phyloP scores from a whole-genome alignment of 2,797 vertebrate species.

The Xiphophorus birchmanni region DNA sequence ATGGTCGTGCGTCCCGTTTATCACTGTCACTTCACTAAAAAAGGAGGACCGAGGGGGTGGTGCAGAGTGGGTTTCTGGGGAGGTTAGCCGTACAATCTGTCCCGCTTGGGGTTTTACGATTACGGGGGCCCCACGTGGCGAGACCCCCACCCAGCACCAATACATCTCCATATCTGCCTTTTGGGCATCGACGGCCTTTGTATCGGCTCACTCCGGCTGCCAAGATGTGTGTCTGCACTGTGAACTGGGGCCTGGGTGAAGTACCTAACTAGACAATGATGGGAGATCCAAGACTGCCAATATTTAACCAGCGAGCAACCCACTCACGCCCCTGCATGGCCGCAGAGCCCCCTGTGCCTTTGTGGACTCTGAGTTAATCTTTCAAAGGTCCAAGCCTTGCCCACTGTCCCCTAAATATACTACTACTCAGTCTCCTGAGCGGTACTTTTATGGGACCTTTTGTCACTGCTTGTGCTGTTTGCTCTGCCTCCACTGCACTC shows the following conservation, averaged over 20 bases:
- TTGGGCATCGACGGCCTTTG: constrained; percentile 71
- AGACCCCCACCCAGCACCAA: constrained; percentile 65
- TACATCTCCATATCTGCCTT: constrained; percentile 79
- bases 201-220: constrained; percentile 75
- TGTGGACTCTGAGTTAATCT: constrained; percentile 78
- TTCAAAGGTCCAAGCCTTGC: constrained; percentile 66
- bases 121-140: constrained; percentile 71
- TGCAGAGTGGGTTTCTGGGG: constrained; percentile 10
- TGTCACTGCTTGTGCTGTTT: constrained; percentile 51
- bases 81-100: constrained; percentile 72
- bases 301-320: constrained; percentile 76
- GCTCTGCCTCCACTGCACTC: constrained; percentile 43
- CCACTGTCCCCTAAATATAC: constrained; percentile 74
- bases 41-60: constrained; percentile 21
- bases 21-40: constrained; percentile 75
- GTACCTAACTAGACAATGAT: constrained; percentile 80
- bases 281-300: constrained; percentile 61
- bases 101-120: constrained; percentile 69
- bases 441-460: constrained; percentile 73
- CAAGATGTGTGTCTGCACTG: constrained; percentile 69
- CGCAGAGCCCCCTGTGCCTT: constrained; percentile 63
- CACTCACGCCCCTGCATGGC: constrained; percentile 66
- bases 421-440: constrained; percentile 74
- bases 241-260: constrained; percentile 62
- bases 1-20: constrained; percentile 66